phyloP scores from a whole-genome alignment of 2,797 vertebrate genomes.

The Tympanoctomys barrerae region DNA sequence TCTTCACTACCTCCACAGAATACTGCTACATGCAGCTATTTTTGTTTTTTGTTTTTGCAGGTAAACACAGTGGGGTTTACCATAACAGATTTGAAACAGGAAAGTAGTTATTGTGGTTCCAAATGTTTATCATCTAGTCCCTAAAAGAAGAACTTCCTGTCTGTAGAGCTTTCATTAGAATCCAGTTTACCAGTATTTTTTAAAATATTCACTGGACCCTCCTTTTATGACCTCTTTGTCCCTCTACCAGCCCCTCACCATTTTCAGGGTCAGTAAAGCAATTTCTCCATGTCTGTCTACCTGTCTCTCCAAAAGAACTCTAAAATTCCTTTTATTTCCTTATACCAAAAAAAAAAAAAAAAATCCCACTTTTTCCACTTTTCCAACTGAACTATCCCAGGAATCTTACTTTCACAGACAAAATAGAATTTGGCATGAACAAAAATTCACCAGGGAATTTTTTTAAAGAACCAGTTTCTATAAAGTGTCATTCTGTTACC shows the following conservation, averaged over 20 bases:
- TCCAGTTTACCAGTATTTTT: background rate
- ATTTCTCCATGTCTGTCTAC: background rate
- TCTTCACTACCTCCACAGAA: background rate
- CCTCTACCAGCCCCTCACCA: background rate
- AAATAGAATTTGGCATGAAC: background rate
- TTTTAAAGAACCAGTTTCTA: background rate
- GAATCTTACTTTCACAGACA: background rate
- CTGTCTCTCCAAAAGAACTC: background rate
- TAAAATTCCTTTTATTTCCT: background rate
- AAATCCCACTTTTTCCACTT: background rate
- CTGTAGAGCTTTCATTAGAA: background rate
- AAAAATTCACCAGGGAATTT: background rate
- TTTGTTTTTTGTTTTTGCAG: background rate
- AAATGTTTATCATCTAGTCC: background rate
- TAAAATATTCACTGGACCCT: background rate
- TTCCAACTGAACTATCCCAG: background rate
- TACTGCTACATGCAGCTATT: background rate
- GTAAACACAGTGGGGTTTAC: background rate
- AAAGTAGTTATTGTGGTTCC: background rate
- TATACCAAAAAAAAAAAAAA: constrained; percentile 26
- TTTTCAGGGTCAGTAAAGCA: background rate
- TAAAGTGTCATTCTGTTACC: background rate
- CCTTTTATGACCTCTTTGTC: background rate
- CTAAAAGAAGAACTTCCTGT: background rate
- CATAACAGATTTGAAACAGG: background rate